These are phyloP conservation scores for Alviniconcha marisindica DNA, from an alignment of 1,140 invertebrate species.

Conservation along the genomic window DNA sequence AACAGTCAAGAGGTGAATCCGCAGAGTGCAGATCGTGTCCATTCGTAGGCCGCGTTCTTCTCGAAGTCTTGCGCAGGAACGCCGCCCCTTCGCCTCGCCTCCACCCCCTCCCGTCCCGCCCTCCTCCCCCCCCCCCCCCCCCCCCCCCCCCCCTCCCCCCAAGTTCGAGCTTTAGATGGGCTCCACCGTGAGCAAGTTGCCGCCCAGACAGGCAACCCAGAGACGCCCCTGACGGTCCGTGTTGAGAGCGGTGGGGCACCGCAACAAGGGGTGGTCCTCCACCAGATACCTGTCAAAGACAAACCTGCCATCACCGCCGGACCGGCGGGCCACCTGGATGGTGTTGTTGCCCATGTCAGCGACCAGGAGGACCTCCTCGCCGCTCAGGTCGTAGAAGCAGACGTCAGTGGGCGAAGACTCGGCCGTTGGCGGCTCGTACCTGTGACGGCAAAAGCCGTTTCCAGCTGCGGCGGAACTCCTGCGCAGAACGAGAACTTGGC, in stretches of 20 bases:
- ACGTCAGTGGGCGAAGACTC: background rate
- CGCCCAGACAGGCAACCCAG: slow-evolving; percentile 26
- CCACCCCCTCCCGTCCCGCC: too few relatives aligned
- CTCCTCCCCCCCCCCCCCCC: too few relatives aligned
- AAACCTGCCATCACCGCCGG: background rate
- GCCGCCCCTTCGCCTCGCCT: too few relatives aligned
- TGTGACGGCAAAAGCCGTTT: too few relatives aligned
- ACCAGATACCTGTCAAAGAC: slow-evolving; percentile 14
- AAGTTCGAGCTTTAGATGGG: too few relatives aligned
- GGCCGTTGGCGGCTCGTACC: background rate
- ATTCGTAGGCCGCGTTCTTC: too few relatives aligned
- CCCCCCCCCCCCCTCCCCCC: too few relatives aligned
- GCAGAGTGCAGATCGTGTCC: too few relatives aligned
- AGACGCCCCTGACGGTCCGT: background rate
- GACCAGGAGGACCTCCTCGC: background rate
- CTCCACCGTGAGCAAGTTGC: background rate
- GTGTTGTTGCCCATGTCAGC: slow-evolving; percentile 3
- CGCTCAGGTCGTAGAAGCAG: slow-evolving; percentile 1
- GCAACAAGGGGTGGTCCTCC: background rate
- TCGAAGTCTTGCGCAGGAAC: too few relatives aligned
- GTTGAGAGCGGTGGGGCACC: slow-evolving; percentile 21
- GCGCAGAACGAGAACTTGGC: too few relatives aligned
- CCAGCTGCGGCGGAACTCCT: too few relatives aligned
- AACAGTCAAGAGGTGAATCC: too few relatives aligned
- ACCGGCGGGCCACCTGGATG: background rate